These are phyloP conservation scores for Avahi laniger DNA, from an alignment of 2,797 vertebrate species.

Conservation along the genomic window DNA sequence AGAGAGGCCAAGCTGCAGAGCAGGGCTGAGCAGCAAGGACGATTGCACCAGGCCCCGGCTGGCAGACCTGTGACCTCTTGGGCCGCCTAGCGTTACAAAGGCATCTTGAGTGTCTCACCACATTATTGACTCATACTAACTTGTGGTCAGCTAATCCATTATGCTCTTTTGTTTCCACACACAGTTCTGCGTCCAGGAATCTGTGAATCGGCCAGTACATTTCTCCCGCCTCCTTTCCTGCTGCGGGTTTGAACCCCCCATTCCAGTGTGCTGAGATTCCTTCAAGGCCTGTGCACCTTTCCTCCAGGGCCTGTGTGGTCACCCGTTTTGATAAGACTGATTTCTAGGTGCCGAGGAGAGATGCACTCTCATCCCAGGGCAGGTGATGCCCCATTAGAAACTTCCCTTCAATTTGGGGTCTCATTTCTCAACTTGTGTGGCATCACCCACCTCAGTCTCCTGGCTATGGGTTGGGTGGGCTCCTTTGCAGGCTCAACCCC, in stretches of 20 bases:
- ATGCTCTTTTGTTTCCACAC: background rate
- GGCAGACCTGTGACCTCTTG: background rate
- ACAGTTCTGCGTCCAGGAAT: background rate
- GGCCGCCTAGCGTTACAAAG: background rate
- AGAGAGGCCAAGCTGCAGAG: background rate
- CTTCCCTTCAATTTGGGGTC: background rate
- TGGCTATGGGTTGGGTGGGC: too few species aligned
- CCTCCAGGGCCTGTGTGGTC: background rate
- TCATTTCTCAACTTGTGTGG: background rate
- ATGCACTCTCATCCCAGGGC: background rate
- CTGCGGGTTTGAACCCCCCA: background rate
- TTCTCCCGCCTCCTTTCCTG: background rate
- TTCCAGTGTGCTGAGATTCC: background rate
- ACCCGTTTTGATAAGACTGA: background rate
- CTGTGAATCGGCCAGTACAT: background rate
- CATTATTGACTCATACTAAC: background rate
- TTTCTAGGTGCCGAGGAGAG: background rate
- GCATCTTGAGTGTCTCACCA: background rate
- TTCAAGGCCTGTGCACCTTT: accelerated
- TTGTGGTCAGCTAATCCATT: background rate
- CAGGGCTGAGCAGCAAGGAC: background rate
- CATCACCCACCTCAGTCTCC: background rate
- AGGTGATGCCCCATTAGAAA: background rate
- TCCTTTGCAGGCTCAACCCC: background rate
- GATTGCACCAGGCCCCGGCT: background rate